These are phyloP conservation scores for Coenonympha arcania DNA, from an alignment of 2,888 invertebrate species.

Conservation along the genomic window DNA sequence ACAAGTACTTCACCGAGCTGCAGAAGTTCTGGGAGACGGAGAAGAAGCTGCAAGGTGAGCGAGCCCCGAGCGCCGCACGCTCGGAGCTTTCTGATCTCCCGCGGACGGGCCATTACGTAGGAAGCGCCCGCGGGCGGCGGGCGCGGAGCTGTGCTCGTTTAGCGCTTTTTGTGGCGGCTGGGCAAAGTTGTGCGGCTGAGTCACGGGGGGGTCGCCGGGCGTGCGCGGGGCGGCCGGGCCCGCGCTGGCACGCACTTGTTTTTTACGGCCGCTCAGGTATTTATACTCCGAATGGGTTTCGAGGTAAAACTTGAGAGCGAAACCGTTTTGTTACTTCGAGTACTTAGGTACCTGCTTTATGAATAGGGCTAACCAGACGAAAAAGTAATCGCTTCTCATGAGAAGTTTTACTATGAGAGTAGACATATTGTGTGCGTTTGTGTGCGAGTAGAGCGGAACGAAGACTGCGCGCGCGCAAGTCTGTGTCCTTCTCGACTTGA, in stretches of 20 bases:
- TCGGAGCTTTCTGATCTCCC: slow-evolving; percentile 17
- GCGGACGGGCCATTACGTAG: slow-evolving; percentile 6
- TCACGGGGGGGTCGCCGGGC: slow-evolving; percentile 21
- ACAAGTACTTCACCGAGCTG: slow-evolving; percentile 97
- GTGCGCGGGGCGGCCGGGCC: background rate
- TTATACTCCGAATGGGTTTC: background rate
- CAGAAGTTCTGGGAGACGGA: slow-evolving; percentile 98
- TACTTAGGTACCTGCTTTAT: too few relatives aligned
- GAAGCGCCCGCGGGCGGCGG: slow-evolving; percentile 10
- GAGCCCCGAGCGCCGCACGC: slow-evolving; percentile 24
- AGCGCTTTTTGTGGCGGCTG: slow-evolving; percentile 21
- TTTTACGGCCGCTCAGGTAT: slow-evolving; percentile 6
- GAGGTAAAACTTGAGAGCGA: too few relatives aligned
- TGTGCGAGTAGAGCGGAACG: too few relatives aligned
- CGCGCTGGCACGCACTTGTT: background rate
- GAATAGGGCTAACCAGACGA: too few relatives aligned
- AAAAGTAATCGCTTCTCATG: too few relatives aligned
- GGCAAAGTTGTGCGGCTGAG: slow-evolving; percentile 25
- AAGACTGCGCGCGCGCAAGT: too few relatives aligned
- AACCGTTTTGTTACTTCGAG: too few relatives aligned
- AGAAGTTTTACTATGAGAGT: too few relatives aligned
- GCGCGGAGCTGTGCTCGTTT: slow-evolving; percentile 4
- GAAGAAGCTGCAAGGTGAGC: slow-evolving; percentile 94
- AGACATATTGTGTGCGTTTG: too few relatives aligned
- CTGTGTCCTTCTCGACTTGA: too few relatives aligned